These are phyloP conservation scores for Gandaritis pyraliata DNA, from an alignment of 2,888 invertebrate species.

Conservation along the genomic window DNA sequence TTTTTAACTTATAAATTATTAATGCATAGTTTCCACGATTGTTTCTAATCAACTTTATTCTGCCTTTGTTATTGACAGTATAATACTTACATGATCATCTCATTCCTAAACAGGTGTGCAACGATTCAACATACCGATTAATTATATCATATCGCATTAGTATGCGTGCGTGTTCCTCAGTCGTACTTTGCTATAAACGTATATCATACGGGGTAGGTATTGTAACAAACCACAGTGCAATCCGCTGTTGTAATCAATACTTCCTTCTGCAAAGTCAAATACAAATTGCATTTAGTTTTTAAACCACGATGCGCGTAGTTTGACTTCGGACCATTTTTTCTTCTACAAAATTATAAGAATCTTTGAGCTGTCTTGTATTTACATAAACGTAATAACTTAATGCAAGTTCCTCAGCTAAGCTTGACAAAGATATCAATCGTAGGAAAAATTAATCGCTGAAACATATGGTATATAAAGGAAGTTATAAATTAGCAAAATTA, in stretches of 20 bases:
- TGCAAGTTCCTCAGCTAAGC: not conserved
- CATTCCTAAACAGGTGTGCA: constrained; percentile 5
- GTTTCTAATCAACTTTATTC: too few species aligned
- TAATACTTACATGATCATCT: too few species aligned
- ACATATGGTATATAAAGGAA: too few species aligned
- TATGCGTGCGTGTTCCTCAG: constrained; percentile 4
- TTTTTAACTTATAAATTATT: too few species aligned
- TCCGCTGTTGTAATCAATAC: not conserved
- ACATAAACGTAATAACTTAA: not conserved
- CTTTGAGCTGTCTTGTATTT: not conserved
- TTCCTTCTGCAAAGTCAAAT: not conserved
- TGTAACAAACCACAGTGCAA: not conserved
- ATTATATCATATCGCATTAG: constrained; percentile 5
- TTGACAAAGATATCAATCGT: not conserved
- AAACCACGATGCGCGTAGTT: not conserved
- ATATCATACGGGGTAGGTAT: not conserved
- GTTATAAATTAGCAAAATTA: too few species aligned
- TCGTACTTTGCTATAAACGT: not conserved
- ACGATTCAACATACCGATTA: constrained; percentile 7
- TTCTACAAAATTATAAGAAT: not conserved
- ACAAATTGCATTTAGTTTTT: not conserved
- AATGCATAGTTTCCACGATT: too few species aligned
- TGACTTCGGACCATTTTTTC: not conserved
- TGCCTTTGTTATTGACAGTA: too few species aligned
- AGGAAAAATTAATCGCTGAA: not conserved